phyloP scores from a whole-genome alignment of 2,888 invertebrate species.

The Chironomus riparius region DNA sequence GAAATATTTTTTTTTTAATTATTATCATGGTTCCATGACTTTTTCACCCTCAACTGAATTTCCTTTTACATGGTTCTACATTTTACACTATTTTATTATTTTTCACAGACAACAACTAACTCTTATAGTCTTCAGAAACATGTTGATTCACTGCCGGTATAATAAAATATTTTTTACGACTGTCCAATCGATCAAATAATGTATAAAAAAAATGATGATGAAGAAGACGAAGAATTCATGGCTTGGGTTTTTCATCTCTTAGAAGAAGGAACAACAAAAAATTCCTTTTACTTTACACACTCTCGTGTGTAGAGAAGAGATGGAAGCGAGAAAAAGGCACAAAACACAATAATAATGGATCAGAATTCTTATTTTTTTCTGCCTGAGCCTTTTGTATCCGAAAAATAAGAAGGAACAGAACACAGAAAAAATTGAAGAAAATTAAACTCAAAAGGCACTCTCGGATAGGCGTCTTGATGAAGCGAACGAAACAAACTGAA shows the following conservation, averaged over 20 bases:
- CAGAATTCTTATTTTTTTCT: slow-evolving; percentile 4
- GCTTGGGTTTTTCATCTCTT: slow-evolving; percentile 2
- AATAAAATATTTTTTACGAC: not conserved
- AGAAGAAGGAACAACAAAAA: not conserved
- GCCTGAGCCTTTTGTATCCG: slow-evolving; percentile 21
- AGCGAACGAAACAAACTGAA: slow-evolving; percentile 21
- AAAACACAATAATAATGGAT: slow-evolving; percentile 19
- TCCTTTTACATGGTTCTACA: not conserved
- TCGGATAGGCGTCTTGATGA: slow-evolving; percentile 2
- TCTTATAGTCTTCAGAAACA: not conserved
- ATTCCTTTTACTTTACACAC: not conserved
- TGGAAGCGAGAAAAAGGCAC: not conserved
- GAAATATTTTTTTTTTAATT: slow-evolving; percentile 16
- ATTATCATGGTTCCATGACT: slow-evolving; percentile 26
- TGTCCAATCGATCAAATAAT: slow-evolving; percentile 6
- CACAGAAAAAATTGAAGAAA: not conserved
- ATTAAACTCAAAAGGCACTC: slow-evolving; percentile 4
- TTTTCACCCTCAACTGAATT: slow-evolving; percentile 6
- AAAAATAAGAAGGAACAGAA: not conserved
- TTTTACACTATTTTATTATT: not conserved
- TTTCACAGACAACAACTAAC: slow-evolving; percentile 10
- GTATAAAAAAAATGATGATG: not conserved
- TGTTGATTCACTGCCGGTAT: slow-evolving; percentile 23
- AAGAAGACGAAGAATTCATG: not conserved
- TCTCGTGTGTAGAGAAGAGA: not conserved